phyloP scores from a whole-genome alignment of 2,888 invertebrate genomes.

The Chymomyza procnemis region DNA sequence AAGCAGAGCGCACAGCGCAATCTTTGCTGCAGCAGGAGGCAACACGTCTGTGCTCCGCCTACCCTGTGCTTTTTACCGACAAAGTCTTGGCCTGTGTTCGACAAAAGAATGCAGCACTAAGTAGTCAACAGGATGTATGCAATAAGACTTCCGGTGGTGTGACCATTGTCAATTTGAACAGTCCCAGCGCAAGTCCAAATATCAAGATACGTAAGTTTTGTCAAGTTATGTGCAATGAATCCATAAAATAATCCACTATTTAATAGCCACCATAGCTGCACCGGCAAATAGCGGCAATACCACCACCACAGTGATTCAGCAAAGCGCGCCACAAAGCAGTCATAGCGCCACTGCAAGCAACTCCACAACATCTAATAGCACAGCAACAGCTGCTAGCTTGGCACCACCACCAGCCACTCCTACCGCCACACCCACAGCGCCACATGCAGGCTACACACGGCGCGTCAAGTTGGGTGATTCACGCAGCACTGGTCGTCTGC shows the following conservation, averaged over 20 bases:
- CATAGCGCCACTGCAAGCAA: background rate
- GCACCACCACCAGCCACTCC: slow-evolving; percentile 56
- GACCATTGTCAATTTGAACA: slow-evolving; percentile 88
- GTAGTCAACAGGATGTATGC: slow-evolving; percentile 81
- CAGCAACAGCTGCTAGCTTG: slow-evolving; percentile 10
- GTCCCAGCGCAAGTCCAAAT: slow-evolving; percentile 68
- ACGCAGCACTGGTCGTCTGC: slow-evolving; percentile 85
- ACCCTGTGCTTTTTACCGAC: slow-evolving; percentile 89
- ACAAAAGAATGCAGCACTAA: slow-evolving; percentile 81
- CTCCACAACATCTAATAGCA: slow-evolving; percentile 34
- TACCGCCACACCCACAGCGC: slow-evolving; percentile 71
- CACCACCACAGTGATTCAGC: slow-evolving; percentile 9
- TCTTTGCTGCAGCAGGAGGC: slow-evolving; percentile 88
- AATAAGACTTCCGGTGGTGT: slow-evolving; percentile 87
- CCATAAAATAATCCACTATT: background rate
- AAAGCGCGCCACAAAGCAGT: background rate
- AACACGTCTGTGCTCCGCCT: slow-evolving; percentile 87
- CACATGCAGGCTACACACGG: slow-evolving; percentile 80
- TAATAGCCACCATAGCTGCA: slow-evolving; percentile 28
- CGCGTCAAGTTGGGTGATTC: slow-evolving; percentile 86
- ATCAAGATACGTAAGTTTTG: slow-evolving; percentile 68
- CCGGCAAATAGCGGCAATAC: slow-evolving; percentile 3
- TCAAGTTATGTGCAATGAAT: background rate
- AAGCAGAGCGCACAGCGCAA: slow-evolving; percentile 86
- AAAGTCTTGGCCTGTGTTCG: slow-evolving; percentile 87